Percentiles rank a stretch among this genome's conserved stretches.
Conservation (phyloP, 1,140 invertebrate species). For the Asobara japonica region DNA sequence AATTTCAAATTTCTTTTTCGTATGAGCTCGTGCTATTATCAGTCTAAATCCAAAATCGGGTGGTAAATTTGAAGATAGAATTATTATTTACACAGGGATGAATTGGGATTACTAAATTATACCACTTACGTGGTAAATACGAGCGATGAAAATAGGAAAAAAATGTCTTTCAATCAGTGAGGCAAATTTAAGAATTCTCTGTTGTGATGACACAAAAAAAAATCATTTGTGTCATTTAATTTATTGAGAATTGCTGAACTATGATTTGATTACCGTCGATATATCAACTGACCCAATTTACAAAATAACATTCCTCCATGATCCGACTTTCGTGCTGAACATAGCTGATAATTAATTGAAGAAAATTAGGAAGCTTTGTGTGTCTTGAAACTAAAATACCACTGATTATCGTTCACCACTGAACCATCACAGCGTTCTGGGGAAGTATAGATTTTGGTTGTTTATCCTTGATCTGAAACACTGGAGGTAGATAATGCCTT, state of each 20-base stretch:
- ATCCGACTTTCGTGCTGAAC: neutral
- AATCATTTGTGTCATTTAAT: too few species aligned
- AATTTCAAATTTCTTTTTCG: neutral
- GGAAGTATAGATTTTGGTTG: neutral
- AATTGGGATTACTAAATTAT: neutral
- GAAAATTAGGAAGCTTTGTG: neutral
- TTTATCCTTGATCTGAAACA: conserved; percentile 5
- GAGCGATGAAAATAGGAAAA: too few species aligned
- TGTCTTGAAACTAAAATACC: neutral
- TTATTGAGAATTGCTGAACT: too few species aligned
- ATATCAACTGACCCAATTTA: neutral
- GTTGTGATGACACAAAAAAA: too few species aligned
- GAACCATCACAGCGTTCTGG: conserved; percentile 23
- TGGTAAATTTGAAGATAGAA: neutral
- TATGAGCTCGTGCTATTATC: neutral
- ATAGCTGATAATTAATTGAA: neutral
- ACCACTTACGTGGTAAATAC: neutral
- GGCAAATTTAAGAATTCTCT: too few species aligned
- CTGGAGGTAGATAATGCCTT: conserved; percentile 5
- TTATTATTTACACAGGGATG: neutral
- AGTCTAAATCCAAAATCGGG: neutral
- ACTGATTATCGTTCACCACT: neutral
- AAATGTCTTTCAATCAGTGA: too few species aligned
- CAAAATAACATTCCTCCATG: neutral
- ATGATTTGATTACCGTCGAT: neutral